phyloP scores from a whole-genome alignment of 64 coral and sea anemone species.

The Catalaphyllia jardinei region DNA sequence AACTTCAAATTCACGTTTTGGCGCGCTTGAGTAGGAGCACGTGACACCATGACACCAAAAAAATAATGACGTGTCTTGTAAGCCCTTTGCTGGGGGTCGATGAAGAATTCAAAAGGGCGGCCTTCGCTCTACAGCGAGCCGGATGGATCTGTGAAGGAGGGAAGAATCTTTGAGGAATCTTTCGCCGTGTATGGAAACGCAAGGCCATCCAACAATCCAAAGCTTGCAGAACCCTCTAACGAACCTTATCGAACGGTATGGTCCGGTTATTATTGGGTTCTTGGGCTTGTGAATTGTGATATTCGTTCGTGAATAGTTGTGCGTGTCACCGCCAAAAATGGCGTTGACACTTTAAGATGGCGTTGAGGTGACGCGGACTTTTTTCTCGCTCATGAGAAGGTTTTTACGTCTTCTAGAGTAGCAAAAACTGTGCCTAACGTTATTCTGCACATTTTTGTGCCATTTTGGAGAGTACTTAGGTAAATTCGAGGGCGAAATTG shows the following conservation, averaged over 20 bases:
- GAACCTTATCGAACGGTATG: slow-evolving; percentile 97
- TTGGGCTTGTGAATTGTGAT: slow-evolving; percentile 52
- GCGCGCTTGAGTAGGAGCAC: slow-evolving; percentile 61
- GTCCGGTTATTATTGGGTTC: slow-evolving; percentile 74
- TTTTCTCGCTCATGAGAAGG: slow-evolving; percentile 72
- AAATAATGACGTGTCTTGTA: slow-evolving; percentile 79
- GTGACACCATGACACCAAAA: slow-evolving; percentile 74
- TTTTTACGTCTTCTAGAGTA: slow-evolving; percentile 40
- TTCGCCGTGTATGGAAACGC: slow-evolving; percentile 97
- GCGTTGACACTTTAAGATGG: slow-evolving; percentile 82
- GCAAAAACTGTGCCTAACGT: slow-evolving; percentile 78
- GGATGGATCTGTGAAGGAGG: slow-evolving; percentile 69
- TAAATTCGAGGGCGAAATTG: slow-evolving; percentile 76
- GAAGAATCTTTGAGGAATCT: slow-evolving; percentile 80
- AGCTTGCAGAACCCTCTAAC: slow-evolving; percentile 89
- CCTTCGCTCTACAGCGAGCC: slow-evolving; percentile 85
- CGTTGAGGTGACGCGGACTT: slow-evolving; percentile 82
- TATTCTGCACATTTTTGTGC: slow-evolving; percentile 74
- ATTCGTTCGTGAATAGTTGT: slow-evolving; percentile 74
- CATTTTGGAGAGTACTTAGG: slow-evolving; percentile 57
- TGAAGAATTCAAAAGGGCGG: slow-evolving; percentile 97
- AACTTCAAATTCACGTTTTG: slow-evolving; percentile 70
- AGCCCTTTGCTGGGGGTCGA: slow-evolving; percentile 92
- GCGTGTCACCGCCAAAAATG: slow-evolving; percentile 84
- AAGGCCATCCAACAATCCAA: slow-evolving; percentile 98